Conservation (phyloP, 2,113 vertebrate species). For the Otocyon megalotis region DNA sequence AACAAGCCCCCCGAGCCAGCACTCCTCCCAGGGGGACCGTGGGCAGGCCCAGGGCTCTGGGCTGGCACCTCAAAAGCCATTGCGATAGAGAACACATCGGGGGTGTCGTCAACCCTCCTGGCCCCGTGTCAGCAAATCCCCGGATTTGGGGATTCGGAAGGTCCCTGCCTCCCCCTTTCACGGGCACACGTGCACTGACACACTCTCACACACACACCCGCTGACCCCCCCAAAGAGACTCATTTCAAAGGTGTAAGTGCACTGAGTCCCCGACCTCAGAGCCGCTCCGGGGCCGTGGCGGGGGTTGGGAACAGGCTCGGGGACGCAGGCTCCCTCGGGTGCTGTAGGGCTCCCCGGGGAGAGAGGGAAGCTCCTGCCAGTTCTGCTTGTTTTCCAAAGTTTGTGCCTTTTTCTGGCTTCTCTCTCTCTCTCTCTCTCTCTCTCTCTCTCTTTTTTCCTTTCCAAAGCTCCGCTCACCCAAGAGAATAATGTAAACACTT, state of each 20-base stretch:
- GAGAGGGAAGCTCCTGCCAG: neutral
- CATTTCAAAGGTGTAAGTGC: neutral
- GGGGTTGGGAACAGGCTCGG: fast-evolving
- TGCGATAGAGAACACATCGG: neutral
- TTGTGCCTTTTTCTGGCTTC: neutral
- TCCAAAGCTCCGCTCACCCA: neutral
- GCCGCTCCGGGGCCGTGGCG: fast-evolving
- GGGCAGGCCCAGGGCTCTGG: neutral
- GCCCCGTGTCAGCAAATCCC: neutral
- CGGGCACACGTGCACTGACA: fast-evolving
- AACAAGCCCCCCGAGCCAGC: neutral
- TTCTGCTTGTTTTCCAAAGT: neutral
- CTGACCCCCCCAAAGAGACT: neutral
- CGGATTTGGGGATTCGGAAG: neutral
- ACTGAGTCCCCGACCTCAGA: fast-evolving
- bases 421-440: too few relatives aligned
- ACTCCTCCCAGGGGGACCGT: neutral
- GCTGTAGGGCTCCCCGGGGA: neutral
- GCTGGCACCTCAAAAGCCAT: neutral
- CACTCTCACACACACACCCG: neutral
- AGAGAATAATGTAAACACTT: slow-evolving; percentile 1
- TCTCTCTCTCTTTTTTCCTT: too few relatives aligned
- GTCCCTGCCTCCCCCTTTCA: neutral
- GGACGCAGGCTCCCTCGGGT: neutral
- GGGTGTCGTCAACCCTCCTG: neutral